A percentile compares a stretch with the other conserved stretches of the same genome.
phyloP scores from a whole-genome alignment of 2,888 invertebrate genomes.

The Augochlorella aurata region DNA sequence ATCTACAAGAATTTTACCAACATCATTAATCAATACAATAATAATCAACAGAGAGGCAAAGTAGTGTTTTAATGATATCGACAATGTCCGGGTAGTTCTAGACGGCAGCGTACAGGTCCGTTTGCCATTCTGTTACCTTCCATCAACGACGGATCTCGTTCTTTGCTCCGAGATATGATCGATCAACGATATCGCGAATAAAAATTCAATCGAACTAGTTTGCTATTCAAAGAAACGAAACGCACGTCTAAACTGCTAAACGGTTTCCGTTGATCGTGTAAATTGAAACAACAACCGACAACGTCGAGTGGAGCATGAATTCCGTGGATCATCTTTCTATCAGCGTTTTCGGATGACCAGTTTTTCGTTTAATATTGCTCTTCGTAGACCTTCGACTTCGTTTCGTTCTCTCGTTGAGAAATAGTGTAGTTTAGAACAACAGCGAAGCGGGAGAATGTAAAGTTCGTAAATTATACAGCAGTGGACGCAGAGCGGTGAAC shows the following conservation, averaged over 20 bases:
- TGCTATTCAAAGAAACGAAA: neutral
- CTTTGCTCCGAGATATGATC: neutral
- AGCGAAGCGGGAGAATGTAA: conserved; percentile 33
- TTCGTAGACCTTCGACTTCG: conserved; percentile 52
- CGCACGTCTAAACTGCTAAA: neutral
- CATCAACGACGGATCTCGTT: conserved; percentile 10
- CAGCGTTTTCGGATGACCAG: conserved; percentile 31
- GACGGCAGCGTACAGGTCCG: neutral
- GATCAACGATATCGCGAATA: neutral
- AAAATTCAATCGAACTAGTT: neutral
- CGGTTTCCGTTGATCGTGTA: conserved; percentile 1
- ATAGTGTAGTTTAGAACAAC: conserved; percentile 20
- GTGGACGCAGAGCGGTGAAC: conserved; percentile 42
- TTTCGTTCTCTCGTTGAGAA: conserved; percentile 17
- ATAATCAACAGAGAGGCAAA: neutral
- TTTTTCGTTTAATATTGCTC: conserved; percentile 56
- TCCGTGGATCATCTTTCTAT: conserved; percentile 35
- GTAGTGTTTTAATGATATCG: neutral
- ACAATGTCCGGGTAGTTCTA: neutral
- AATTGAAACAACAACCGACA: neutral
- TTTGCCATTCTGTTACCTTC: neutral
- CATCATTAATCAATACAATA: neutral
- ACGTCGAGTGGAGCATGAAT: conserved; percentile 59
- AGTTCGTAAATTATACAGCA: conserved; percentile 53
- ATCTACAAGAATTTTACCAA: neutral